Percentiles rank a stretch among this genome's conserved stretches.
These are phyloP conservation scores for Cerastoderma edule DNA, from an alignment of 2,888 invertebrate species.

Conservation along the genomic window DNA sequence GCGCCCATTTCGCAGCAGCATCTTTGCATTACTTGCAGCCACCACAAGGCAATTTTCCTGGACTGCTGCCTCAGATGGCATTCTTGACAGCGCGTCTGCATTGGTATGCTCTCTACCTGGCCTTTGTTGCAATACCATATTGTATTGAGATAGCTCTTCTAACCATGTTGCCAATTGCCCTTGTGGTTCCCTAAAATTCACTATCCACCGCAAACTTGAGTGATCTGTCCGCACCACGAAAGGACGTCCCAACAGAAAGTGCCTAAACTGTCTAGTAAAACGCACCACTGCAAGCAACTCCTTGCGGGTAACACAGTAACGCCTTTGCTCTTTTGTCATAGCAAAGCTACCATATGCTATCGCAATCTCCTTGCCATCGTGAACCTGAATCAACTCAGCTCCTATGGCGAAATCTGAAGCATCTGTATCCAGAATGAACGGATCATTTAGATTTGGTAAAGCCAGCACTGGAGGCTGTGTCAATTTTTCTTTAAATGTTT, in stretches of 20 bases:
- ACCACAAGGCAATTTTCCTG: conserved; percentile 46
- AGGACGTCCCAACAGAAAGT: conserved; percentile 49
- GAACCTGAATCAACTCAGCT: conserved; percentile 32
- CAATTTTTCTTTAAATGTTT: not conserved
- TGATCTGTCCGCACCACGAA: conserved; percentile 57
- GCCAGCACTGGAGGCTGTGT: conserved; percentile 21
- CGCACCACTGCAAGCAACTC: too few relatives aligned
- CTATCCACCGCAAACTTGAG: conserved; percentile 37
- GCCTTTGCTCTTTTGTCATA: conserved; percentile 33
- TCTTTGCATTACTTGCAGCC: conserved; percentile 43
- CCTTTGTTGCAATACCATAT: conserved; percentile 48
- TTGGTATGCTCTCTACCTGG: conserved; percentile 28
- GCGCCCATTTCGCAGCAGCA: conserved; percentile 28
- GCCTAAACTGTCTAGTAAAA: conserved; percentile 49
- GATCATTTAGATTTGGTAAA: conserved; percentile 19
- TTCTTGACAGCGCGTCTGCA: conserved; percentile 38
- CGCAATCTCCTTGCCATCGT: conserved; percentile 32
- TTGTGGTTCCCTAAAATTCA: conserved; percentile 32
- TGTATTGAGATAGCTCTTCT: conserved; percentile 52
- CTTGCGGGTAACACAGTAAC: conserved; percentile 25
- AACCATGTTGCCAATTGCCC: conserved; percentile 52
- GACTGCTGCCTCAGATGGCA: not conserved
- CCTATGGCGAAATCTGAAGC: conserved; percentile 36
- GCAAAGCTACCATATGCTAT: conserved; percentile 40
- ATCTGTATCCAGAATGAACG: conserved; percentile 34